Percentiles rank a stretch among this genome's conserved stretches.
phyloP scores from a whole-genome alignment of 2,888 invertebrate genomes.

The Synergus umbraculus region DNA sequence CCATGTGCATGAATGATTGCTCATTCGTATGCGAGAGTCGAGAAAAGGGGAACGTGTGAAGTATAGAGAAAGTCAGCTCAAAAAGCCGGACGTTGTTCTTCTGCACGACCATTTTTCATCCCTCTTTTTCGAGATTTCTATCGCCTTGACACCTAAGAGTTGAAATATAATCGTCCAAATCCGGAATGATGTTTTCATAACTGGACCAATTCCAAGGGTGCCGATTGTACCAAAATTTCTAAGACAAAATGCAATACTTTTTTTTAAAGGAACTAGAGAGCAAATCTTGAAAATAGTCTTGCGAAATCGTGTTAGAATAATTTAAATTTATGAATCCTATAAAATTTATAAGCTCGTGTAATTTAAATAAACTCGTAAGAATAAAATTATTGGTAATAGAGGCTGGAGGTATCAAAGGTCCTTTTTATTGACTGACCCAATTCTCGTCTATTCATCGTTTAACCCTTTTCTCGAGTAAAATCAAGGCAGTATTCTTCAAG shows the following conservation, averaged over 20 bases:
- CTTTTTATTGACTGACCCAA: constrained; percentile 16
- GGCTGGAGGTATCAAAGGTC: constrained; percentile 46
- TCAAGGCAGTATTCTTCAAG: constrained; percentile 27
- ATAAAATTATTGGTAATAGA: constrained; percentile 14
- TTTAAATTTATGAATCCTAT: background rate
- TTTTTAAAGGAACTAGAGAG: too few species aligned
- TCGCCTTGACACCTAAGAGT: constrained; percentile 44
- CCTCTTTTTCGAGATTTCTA: constrained; percentile 28
- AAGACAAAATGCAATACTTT: too few species aligned
- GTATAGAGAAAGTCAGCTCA: constrained; percentile 12
- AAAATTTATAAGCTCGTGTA: background rate
- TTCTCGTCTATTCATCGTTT: constrained; percentile 24
- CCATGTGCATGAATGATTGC: constrained; percentile 5
- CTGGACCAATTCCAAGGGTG: background rate
- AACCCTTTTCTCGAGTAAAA: constrained; percentile 20
- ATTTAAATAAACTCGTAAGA: background rate
- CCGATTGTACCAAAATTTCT: background rate
- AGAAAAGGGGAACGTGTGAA: constrained; percentile 9
- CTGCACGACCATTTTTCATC: constrained; percentile 10
- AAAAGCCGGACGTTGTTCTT: constrained; percentile 28
- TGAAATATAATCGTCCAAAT: background rate
- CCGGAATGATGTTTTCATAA: background rate
- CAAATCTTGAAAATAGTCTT: background rate
- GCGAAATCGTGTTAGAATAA: background rate
- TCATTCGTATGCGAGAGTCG: constrained; percentile 1